Evolutionary conservation across 2,113 vertebrate genomes (phyloP), one percentile per base, ranked within the genome.

Genomic region (Hippocampus guttulatus): DNA sequence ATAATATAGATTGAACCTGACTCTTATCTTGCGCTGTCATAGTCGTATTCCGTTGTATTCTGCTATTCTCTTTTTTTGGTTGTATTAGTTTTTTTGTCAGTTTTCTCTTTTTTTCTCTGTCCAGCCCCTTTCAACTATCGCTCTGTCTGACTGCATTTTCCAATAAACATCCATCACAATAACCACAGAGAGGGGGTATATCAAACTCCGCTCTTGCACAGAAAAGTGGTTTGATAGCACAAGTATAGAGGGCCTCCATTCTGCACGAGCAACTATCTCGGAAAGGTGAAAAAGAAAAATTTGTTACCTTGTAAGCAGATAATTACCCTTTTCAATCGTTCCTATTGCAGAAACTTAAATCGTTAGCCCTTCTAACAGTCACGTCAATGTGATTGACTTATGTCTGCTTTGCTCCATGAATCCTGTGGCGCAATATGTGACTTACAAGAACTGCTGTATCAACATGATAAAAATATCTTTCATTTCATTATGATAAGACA

Each of bases 81-180:
- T 55, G 8, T 27, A 1, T 25, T 23, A 2, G 11, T 14, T 27
- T 30, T 30, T 25, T 30, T 5, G 15, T 25, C n/a, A 12, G 14
- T 25, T 27, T 25, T 58, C 23, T 61, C 27, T 16, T 33, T 16
- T 15, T 60, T 15, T 60, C 55, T 33, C 15, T 30, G 27, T 61
- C 58, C 27, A 8, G 30, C 27, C 58, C 7, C 57, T 60, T 25
- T 60, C 14, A 27, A 60, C 27, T 14, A 15, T 18, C 8, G 27
- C 33, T 61, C 58, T 61, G 27, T 61, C 27, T 15, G 58, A 61
- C 58, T 61, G 58, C 58, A 60, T 60, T 60, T 60, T 60, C 57
- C 58, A 61, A 33, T 61, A 33, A 18, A 30, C 58, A 60, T 27
- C 11, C 12, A 27, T 58, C 55, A 58, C 23, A 10, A 58, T 58